Evolutionary conservation across 2,113 vertebrate genomes (phyloP), one percentile per base, ranked within the genome.

Genomic region (Eonycteris spelaea): DNA sequence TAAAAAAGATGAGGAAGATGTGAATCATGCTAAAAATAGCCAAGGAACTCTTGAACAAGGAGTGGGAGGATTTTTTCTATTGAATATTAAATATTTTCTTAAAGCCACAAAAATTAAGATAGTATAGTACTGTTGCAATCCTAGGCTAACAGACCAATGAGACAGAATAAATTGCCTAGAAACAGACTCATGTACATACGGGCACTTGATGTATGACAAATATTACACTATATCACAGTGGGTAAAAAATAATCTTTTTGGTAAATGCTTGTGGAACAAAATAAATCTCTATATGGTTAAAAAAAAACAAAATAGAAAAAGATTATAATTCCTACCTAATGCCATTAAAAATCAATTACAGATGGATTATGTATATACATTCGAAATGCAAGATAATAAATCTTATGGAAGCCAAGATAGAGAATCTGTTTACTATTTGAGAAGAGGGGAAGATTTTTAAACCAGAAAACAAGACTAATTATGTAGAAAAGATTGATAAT

Each of bases 21-120:
- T 80, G n/a, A 95, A 35, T 86, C 30, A 84, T 83, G 68, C 67
- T 83, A 77, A 91, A 40, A 90, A 78, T 77, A 92, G 38, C 30
- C 35, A 48, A 77, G 84, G 45, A 5, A 79, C 13, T 65, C 45
- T 77, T 59, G 38, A 94, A 95, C 73, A 74, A 89, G 38, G 30
- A n/a, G 43, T 57, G 33, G 74, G 45, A 71, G 45, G 19, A 59
- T 63, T 84, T 82, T 53, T 79, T 87, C 38, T 71, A 70, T 70
- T 90, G 59, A 91, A 65, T 75, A 45, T 65, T 95, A 91, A 93
- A 10, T 33, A 91, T 95, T 88, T 8, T 91, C 93, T 86, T 67
- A 75, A 92, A 80, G 38, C 19, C 9, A 19, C 13, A 65, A 59
- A 57, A 93, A 84, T 87, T 95, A 74, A 88, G 38, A 68, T 51